Evolutionary conservation across 30 jellyfish, hydroid and myxozoan species (phyloP).

Genomic region (Aurelia sp.): DNA sequence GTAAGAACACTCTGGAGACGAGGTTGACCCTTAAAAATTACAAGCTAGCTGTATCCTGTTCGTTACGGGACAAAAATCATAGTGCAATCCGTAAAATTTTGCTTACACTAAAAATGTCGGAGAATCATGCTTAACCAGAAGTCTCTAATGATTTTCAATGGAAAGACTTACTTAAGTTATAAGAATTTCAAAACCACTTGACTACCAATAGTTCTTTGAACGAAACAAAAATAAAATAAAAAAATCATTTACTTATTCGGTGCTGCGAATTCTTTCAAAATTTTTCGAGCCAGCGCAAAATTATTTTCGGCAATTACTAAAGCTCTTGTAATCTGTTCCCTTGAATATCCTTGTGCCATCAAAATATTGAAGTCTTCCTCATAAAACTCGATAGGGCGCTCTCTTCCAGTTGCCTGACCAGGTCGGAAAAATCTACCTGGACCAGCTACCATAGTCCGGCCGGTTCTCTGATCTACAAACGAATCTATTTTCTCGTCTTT

Average conservation of each 20-base stretch:
- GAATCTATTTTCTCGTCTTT: conserved; percentile 52
- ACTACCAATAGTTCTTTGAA: neutral
- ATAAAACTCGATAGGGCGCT: conserved; percentile 66
- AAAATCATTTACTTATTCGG: conserved; percentile 31
- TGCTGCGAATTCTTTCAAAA: conserved; percentile 83
- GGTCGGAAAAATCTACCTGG: conserved; percentile 76
- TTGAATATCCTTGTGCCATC: conserved; percentile 94
- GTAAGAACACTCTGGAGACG: no score
- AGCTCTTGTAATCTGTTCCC: conserved; percentile 82
- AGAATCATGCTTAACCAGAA: no score
- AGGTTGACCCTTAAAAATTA: no score
- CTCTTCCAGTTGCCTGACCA: conserved; percentile 48
- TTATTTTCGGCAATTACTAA: conserved; percentile 84
- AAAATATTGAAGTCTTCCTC: conserved; percentile 79
- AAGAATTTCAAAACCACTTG: neutral
- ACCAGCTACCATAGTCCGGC: conserved; percentile 70
- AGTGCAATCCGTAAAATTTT: no score
- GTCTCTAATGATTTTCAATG: no score
- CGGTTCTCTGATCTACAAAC: conserved; percentile 63
- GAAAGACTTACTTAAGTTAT: no score
- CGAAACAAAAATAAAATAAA: neutral
- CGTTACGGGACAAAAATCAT: no score
- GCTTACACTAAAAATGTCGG: no score
- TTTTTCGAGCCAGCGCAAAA: conserved; percentile 87
- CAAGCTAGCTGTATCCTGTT: no score